Evolutionary conservation across 2,113 vertebrate species (phyloP).

Genomic region (Antechinus stuartii): DNA sequence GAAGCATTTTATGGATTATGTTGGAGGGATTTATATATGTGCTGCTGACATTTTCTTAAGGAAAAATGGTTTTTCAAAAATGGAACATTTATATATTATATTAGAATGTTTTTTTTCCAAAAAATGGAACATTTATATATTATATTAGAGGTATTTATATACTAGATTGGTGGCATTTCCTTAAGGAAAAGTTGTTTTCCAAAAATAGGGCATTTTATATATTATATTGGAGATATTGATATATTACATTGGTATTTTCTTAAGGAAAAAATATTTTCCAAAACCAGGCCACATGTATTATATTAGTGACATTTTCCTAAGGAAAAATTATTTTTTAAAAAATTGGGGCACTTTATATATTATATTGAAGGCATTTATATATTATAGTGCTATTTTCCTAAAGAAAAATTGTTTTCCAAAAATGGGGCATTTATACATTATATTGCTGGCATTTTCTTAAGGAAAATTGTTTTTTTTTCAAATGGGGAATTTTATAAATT

Average conservation of each 20-base stretch:
- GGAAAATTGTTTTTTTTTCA: background rate
- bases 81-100: no score
- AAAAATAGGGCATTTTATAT: background rate
- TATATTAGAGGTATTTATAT: no score
- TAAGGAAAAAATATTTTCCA: background rate
- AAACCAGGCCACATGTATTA: background rate
- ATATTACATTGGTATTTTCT: background rate
- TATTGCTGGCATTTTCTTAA: background rate
- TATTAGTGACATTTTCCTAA: background rate
- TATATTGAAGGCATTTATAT: background rate
- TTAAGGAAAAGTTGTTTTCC: background rate
- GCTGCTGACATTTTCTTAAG: background rate
- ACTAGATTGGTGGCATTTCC: no score
- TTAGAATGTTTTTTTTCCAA: no score
- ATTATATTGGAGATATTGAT: background rate
- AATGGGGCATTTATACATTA: background rate
- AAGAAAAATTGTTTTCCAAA: background rate
- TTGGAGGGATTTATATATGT: background rate
- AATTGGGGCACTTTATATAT: background rate
- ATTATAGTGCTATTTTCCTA: no score
- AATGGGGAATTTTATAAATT: no score
- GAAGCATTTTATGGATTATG: background rate
- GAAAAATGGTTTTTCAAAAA: background rate
- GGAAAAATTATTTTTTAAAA: background rate
- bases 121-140: no score